Evolutionary conservation across 2,888 invertebrate genomes (phyloP).

Genomic region (Netelia fuscicornis): DNA sequence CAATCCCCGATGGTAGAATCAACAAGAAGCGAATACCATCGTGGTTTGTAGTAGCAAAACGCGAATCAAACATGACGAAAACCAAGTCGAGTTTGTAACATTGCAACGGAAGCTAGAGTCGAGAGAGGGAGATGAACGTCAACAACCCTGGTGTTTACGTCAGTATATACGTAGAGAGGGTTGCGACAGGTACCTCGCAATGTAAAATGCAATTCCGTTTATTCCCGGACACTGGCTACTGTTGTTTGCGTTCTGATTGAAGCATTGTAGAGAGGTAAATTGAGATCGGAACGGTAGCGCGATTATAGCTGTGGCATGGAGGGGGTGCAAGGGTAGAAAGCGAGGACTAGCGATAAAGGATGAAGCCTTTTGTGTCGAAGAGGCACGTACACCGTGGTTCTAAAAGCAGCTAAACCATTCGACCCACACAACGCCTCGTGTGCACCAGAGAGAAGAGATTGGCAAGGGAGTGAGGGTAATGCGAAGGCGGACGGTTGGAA

Average conservation of each 20-base stretch:
- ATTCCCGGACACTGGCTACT: slow-evolving; percentile 70
- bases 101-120: not conserved
- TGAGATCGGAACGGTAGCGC: slow-evolving; percentile 79
- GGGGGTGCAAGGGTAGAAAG: slow-evolving; percentile 27
- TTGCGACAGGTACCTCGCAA: slow-evolving; percentile 53
- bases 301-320: slow-evolving; percentile 32
- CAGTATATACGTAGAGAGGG: not conserved
- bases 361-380: slow-evolving; percentile 75
- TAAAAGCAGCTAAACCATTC: slow-evolving; percentile 45
- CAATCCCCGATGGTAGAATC: not conserved
- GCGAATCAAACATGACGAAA: slow-evolving; percentile 27
- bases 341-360: slow-evolving; percentile 19
- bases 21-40: not conserved
- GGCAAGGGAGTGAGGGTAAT: slow-evolving; percentile 13
- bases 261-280: slow-evolving; percentile 82
- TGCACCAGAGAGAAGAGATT: slow-evolving; percentile 13
- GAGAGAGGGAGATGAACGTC: not conserved
- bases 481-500: slow-evolving; percentile 13
- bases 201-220: slow-evolving; percentile 80
- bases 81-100: slow-evolving; percentile 9
- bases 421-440: slow-evolving; percentile 14
- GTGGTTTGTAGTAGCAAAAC: not conserved
- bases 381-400: slow-evolving; percentile 67
- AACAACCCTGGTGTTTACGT: not conserved
- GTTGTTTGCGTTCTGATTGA: slow-evolving; percentile 83